These are phyloP conservation scores for Pheosia gnoma DNA, from an alignment of 2,888 invertebrate species.

Conservation along the genomic window DNA sequence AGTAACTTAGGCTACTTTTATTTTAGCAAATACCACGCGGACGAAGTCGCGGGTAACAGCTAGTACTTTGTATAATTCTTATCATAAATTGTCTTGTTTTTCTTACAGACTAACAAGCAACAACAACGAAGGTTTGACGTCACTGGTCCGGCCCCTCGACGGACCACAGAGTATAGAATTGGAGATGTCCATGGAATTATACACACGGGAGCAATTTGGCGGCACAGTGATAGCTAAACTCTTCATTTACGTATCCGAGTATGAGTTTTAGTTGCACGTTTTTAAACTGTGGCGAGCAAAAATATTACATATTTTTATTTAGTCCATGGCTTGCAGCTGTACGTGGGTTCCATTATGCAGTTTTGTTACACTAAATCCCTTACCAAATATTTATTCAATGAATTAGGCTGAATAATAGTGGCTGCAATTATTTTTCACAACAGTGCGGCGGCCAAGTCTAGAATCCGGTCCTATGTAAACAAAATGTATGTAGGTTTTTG, in stretches of 20 bases:
- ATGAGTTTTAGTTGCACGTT: conserved; percentile 81
- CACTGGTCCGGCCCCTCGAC: conserved; percentile 88
- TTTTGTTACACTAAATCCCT: too few relatives aligned
- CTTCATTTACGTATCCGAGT: conserved; percentile 93
- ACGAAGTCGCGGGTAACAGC: too few relatives aligned
- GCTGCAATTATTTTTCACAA: too few relatives aligned
- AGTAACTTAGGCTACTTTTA: too few relatives aligned
- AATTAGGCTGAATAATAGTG: too few relatives aligned
- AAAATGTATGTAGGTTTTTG: neutral
- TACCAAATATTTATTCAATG: too few relatives aligned
- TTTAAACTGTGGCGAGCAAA: conserved; percentile 9
- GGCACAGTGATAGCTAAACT: conserved; percentile 94
- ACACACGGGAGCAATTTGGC: conserved; percentile 87
- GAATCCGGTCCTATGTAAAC: neutral
- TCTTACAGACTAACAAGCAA: conserved; percentile 75
- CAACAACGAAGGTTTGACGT: conserved; percentile 90
- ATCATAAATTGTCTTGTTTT: conserved; percentile 7
- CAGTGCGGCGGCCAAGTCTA: too few relatives aligned
- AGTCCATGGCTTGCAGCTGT: conserved; percentile 3
- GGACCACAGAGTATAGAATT: conserved; percentile 97
- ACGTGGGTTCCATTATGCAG: too few relatives aligned
- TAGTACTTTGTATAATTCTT: too few relatives aligned
- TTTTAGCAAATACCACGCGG: too few relatives aligned
- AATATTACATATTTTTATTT: conserved; percentile 11
- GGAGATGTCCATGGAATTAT: conserved; percentile 93